Base-by-base conservation (phyloP, 1,140 invertebrate genomes). In the Tetramorium simillimum region DNA sequence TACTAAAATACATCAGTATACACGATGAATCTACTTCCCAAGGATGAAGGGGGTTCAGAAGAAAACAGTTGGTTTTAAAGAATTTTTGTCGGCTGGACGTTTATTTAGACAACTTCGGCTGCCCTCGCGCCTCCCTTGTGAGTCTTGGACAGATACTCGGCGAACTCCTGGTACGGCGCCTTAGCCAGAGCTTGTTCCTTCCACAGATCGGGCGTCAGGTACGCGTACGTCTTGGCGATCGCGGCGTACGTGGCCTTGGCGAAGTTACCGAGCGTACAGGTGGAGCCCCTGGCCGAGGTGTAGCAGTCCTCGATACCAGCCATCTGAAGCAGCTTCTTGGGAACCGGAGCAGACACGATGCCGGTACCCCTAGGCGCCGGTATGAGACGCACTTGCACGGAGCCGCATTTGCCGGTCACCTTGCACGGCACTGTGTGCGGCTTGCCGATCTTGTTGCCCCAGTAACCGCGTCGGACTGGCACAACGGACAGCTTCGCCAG, bases 361-460 rank as follows among this genome's bases (percentile, higher is more conserved):
- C 99, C 99, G 91, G 99, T 99, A 96, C 99, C 99, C 96, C 99
- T 97, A 43, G 99, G 99, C 80, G 99, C 99, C 81, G 99, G 99
- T 93, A 99, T 99, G 81, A 99, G 95, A 92, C 99, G 97, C 86
- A 98, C 99, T 43, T 98, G 97, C 28, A 99, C 99, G 73, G 99
- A 99, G 92, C 99, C 99, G 96, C 99, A 99, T 95, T 99, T 99
- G 43, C 99, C 99, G 91, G 99, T 99, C 1, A 99, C 98, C 97
- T 99, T 99, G 97, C 99, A 99, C 76, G 99, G 99, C 40, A 99
- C 99, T 40, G 99, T 99, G 93, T 99, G 99, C 33, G 99, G 99
- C 93, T 99, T 99, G 93, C 99, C 99, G 94, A 99, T 99, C 96
- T 99, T 99, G 96, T 99, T 99, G 95, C 99, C 98, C 99, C 99